Base-by-base conservation (phyloP, 2,888 invertebrate species). In the Ophraella communa region DNA sequence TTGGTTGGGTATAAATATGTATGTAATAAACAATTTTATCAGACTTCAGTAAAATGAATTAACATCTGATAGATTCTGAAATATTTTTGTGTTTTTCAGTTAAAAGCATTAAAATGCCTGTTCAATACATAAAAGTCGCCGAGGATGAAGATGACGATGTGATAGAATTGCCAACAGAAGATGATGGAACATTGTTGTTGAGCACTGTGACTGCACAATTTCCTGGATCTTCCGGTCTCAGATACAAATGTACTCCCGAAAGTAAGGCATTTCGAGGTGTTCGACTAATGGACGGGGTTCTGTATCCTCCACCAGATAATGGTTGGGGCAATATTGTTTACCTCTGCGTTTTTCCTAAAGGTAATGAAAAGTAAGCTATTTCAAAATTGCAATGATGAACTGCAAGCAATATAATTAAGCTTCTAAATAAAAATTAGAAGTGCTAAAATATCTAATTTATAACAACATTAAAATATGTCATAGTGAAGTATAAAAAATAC, bases 131-230 rank as follows among this genome's bases (percentile, higher is more conserved):
- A 81, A 94, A 95, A 88, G 96, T 97, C 71, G 92, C 95, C 75
- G 98, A 98, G 83, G 96, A 96, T 80, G 97, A 97, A 83, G 94
- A 94, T 70, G 93, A 95, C 68, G 97, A 97, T 81, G 93, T 96
- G n/a, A 96, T 98, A 74, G 98, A 98, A 84, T 86, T 98, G 74
- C 98, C 98, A 14, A 91, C 93, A 65, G 98, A 98, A 84, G 90
- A 93, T 75, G 97, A 98, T 84, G 93, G 94, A 65, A 95, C 95
- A 18, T 84, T 98, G 68, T 84, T 97, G 67, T 84, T 99, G 76
- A 93, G 96, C 64, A 99, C 99, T n/a, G 85, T 99, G 65, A 91
- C 95, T 72, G 98, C 96, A 52, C 97, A 98, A 83, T 99, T 96
- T 84, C 98, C 98, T 61, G 98, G 98, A 70, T 93, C 97, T 45